Evolutionary conservation across 2,888 invertebrate genomes (phyloP), one percentile per base, ranked within the genome.

Genomic region (Caenorhabditis becei): DNA sequence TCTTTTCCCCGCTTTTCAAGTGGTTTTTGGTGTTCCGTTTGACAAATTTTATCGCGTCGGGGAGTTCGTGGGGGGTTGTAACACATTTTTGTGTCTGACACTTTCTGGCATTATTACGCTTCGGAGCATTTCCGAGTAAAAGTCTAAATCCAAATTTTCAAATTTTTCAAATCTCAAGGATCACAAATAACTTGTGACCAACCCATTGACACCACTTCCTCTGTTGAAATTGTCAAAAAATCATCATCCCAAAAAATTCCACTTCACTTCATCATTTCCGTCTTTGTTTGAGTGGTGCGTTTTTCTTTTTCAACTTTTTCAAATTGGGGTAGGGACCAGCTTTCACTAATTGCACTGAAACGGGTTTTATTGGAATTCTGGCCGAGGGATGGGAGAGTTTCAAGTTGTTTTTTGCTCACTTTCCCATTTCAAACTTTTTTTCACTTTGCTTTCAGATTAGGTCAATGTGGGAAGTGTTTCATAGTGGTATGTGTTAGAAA

Each of bases 341-440:
- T 75, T 75, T 75, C 58, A 20, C 61, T 75, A 75, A 75, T 75
- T 75, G 66, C 75, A 61, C 51, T 14, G 51, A 66, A 66, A 66
- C 59, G 66, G 53, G 59, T 75, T 75, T 75, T 75, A 75, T 75
- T 65, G 74, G 59, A 10, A 47, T 8, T 35, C 10, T 10, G 35
- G 35, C 35, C n/a, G n/a, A 41, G 14, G 2, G 47, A 10, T 47
- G 47, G 47, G 18, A 47, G 18, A 18, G 41, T 41, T 47, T 47
- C 47, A 47, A 61, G 51, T 20, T 51, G 47, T 56, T 72, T 63
- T 54, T 63, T 61, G 49, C 35, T 63, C 26, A 7, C n/a, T 28
- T 56, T 32, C 32, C 18, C 1, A 16, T n/a, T 56, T 28, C 18
- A 10, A 8, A 26, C 26, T 10, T 26, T 53, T 53, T n/a, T 28